Evolutionary conservation across 1,140 invertebrate species (phyloP).

Genomic region (Armadillidium nasatum): DNA sequence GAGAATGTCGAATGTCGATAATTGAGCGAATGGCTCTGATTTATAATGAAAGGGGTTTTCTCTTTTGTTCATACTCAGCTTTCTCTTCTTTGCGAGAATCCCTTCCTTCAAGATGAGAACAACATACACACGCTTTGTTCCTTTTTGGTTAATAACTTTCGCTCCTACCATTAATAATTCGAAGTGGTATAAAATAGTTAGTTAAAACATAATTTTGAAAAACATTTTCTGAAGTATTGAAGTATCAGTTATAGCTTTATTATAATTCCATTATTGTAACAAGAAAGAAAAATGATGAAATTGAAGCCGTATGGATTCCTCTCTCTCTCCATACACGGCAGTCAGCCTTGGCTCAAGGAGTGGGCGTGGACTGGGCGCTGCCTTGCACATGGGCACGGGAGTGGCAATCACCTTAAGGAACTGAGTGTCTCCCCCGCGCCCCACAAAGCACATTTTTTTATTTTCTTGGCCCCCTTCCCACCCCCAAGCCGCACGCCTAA

Average conservation of each 20-base stretch:
- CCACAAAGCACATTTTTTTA: constrained; percentile 29
- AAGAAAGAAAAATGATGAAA: too few relatives aligned
- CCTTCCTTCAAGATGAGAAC: constrained; percentile 34
- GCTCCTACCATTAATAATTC: constrained; percentile 27
- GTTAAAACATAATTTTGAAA: constrained; percentile 39
- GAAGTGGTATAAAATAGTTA: constrained; percentile 39
- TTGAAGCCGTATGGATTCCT: constrained; percentile 44
- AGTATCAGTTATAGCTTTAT: constrained; percentile 46
- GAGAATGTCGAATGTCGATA: too few relatives aligned
- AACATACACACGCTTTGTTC: constrained; percentile 43
- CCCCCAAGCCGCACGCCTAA: neutral
- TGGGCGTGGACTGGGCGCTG: constrained; percentile 6
- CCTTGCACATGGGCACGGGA: neutral
- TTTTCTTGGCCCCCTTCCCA: constrained; percentile 25
- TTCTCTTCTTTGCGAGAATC: neutral
- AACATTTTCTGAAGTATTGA: constrained; percentile 44
- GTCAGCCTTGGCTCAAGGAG: constrained; percentile 32
- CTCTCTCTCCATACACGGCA: constrained; percentile 38
- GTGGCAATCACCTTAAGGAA: neutral
- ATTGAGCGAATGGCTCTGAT: too few relatives aligned
- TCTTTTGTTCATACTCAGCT: too few relatives aligned
- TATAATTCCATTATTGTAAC: constrained; percentile 45
- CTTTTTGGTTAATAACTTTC: constrained; percentile 44
- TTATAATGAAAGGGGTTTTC: too few relatives aligned
- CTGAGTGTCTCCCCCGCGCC: constrained; percentile 28